Evolutionary conservation across 2,797 vertebrate species (phyloP), one percentile per base, ranked within the genome.

Genomic region (Distichodus sexfasciatus): DNA sequence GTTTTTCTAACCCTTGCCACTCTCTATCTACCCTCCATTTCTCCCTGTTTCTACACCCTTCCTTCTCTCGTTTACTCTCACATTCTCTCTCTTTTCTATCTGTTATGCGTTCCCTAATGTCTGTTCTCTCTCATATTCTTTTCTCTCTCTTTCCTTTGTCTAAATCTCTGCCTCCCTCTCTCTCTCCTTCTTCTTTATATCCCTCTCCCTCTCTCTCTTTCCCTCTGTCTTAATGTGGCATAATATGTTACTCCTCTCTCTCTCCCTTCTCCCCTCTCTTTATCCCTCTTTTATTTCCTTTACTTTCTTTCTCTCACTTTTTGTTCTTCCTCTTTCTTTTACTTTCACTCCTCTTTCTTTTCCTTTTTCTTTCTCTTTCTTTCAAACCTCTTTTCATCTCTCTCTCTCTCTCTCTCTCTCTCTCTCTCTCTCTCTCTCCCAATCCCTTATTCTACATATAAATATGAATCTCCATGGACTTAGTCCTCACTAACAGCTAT

Each of bases 351-450:
- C 48, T 17, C 43, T 50, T 43, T 31, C 57, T 38, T 65, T 46
- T 66, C 62, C 21, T 51, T 29, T 21, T 33, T 36, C 61, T 24
- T 46, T 11, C 41, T 54, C 61, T 41, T 48, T 14, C 53, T 60
- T 23, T 66, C n/a, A n/a, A 55, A 60, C 48, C 48, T 57, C 41
- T 50, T 36, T 61, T 60, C 47, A 41, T 53, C 69, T 60, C 24
- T n/a, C 43, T 35, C 21, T 7, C 51, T 57, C 43, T 29, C 21
- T 55, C 12, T 50, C 15, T 17, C 10, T 40, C 48, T 9, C 29
- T 26, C 40, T 54, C 38, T 5, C 46, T 41, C 59, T 36, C 29
- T 19, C 38, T 29, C 21, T 29, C n/a, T n/a, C n/a, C n/a, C n/a
- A n/a, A n/a, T n/a, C n/a, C n/a, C n/a, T n/a, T n/a, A n/a, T n/a